These are phyloP conservation scores for Thymelicus sylvestris DNA, from an alignment of 2,888 invertebrate species.

Conservation along the genomic window DNA sequence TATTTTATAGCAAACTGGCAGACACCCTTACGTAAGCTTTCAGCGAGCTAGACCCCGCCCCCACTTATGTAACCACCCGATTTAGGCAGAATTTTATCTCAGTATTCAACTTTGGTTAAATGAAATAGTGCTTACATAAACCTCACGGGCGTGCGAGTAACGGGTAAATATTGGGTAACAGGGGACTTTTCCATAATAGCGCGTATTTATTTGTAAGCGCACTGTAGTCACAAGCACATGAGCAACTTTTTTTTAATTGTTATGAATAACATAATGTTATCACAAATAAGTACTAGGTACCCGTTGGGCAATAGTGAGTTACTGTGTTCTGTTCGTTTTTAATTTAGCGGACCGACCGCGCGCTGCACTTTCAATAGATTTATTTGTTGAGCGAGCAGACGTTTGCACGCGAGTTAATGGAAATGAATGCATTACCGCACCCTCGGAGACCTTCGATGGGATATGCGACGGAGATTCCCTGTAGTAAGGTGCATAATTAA, in stretches of 20 bases:
- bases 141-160: neutral
- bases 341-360: neutral
- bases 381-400: conserved; percentile 23
- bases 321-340: neutral
- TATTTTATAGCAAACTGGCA: conserved; percentile 52
- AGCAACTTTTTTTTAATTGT: conserved; percentile 4
- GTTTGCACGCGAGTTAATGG: conserved; percentile 31
- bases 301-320: neutral
- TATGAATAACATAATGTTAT: neutral
- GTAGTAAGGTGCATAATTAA: conserved; percentile 7
- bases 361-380: conserved; percentile 13
- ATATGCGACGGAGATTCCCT: conserved; percentile 19
- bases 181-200: neutral
- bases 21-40: conserved; percentile 77
- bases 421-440: conserved; percentile 24
- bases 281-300: neutral
- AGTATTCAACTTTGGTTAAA: conserved; percentile 44
- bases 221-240: neutral
- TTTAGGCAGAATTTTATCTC: conserved; percentile 50
- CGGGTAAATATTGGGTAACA: neutral
- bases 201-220: neutral
- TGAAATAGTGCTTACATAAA: conserved; percentile 16
- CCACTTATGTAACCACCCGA: conserved; percentile 77
- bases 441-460: conserved; percentile 14
- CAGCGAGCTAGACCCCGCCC: conserved; percentile 61